phyloP scores from a whole-genome alignment of 2,888 invertebrate species.

The Eucera pruinosa region DNA sequence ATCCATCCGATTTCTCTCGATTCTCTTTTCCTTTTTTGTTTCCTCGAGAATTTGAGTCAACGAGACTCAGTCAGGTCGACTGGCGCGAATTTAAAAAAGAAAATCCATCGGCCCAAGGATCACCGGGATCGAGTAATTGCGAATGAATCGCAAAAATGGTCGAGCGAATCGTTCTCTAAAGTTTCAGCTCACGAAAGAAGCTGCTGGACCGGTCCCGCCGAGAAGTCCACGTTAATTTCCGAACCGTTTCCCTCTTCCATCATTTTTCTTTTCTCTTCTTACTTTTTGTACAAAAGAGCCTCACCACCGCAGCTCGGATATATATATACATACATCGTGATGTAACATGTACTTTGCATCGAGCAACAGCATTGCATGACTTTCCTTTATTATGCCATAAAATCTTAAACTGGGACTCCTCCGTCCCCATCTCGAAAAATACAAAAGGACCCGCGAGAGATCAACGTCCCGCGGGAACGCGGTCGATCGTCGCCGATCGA shows the following conservation, averaged over 20 bases:
- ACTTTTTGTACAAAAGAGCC: conserved; percentile 57
- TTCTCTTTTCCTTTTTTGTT: background rate
- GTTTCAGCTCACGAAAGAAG: conserved; percentile 3
- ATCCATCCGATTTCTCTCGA: background rate
- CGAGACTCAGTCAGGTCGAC: conserved; percentile 3
- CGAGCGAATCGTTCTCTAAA: conserved; percentile 3
- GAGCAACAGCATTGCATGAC: conserved; percentile 27
- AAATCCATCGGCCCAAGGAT: background rate
- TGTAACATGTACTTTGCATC: conserved; percentile 21
- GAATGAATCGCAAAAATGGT: background rate
- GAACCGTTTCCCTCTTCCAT: conserved; percentile 11
- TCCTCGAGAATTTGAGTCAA: conserved; percentile 1
- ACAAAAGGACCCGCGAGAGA: conserved; percentile 17
- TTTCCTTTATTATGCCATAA: conserved; percentile 36
- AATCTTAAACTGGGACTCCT: conserved; percentile 24
- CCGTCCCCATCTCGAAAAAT: conserved; percentile 9
- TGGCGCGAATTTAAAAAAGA: background rate
- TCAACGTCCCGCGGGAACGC: background rate
- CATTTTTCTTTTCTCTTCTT: background rate
- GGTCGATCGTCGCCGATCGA: conserved; percentile 28
- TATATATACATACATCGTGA: conserved; percentile 35
- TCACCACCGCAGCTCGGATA: conserved; percentile 42
- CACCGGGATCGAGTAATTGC: background rate
- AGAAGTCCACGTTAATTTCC: conserved; percentile 41
- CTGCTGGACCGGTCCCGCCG: conserved; percentile 54